These are phyloP conservation scores for Lithobates sylvaticus DNA, from an alignment of 2,797 vertebrate genomes.

Conservation along the genomic window DNA sequence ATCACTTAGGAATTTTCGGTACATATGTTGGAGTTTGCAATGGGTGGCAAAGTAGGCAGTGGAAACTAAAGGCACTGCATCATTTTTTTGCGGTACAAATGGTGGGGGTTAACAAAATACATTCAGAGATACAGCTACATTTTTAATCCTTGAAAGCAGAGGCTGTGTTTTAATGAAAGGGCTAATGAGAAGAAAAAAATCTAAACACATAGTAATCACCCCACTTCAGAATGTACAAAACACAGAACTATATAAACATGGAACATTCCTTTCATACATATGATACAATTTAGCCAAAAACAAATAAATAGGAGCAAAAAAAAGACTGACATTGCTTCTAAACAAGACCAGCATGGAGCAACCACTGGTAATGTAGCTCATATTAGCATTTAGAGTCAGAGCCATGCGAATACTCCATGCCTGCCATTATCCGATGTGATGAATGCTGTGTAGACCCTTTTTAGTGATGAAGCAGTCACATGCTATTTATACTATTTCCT, in stretches of 20 bases:
- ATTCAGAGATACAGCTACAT: too few relatives aligned
- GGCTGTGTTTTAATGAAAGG: too few relatives aligned
- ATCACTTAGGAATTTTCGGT: too few relatives aligned
- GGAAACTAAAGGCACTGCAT: too few relatives aligned
- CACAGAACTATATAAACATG: not conserved
- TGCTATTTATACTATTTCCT: slow-evolving; percentile 56
- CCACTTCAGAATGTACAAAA: not conserved
- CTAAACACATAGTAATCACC: too few relatives aligned
- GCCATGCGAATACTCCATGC: not conserved
- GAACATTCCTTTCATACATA: not conserved
- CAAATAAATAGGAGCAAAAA: not conserved
- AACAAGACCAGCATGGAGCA: not conserved
- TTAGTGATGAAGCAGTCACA: slow-evolving; percentile 42
- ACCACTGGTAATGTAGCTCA: not conserved
- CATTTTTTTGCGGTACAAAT: too few relatives aligned
- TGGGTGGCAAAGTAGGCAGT: too few relatives aligned
- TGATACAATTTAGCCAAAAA: not conserved
- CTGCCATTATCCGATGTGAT: slow-evolving; percentile 27
- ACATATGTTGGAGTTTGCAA: too few relatives aligned
- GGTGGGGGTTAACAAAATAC: too few relatives aligned
- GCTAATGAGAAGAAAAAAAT: too few relatives aligned
- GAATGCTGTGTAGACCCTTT: slow-evolving; percentile 21
- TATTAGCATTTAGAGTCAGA: not conserved
- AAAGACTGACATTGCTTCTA: not conserved
- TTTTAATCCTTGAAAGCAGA: too few relatives aligned